Evolutionary conservation across 2,797 vertebrate species (phyloP).

Genomic region (Squalus acanthias): DNA sequence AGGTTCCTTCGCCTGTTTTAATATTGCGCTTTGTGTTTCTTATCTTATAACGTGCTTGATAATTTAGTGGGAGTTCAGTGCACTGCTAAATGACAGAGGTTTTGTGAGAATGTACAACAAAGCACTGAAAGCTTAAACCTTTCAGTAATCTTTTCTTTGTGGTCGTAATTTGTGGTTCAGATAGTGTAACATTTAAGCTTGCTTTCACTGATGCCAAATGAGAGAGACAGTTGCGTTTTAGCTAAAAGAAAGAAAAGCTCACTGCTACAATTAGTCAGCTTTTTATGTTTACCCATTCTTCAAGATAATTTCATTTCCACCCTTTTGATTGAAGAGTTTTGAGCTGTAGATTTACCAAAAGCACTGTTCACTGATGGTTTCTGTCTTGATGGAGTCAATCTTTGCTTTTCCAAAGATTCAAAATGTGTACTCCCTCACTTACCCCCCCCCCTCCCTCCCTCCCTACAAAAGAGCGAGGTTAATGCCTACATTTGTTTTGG

Average conservation of each 20-base stretch:
- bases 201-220: background rate
- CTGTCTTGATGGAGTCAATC: background rate
- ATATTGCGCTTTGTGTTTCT: background rate
- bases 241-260: background rate
- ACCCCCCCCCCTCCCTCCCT: too few species aligned
- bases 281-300: background rate
- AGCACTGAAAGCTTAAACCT: background rate
- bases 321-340: background rate
- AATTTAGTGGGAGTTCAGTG: background rate
- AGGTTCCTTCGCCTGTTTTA: background rate
- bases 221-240: background rate
- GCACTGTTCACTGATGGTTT: background rate
- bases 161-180: background rate
- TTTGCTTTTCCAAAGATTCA: background rate
- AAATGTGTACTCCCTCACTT: background rate
- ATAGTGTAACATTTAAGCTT: background rate
- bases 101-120: background rate
- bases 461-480: background rate
- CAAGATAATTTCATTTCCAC: slow-evolving; percentile 14
- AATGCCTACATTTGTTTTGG: background rate
- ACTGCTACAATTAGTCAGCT: background rate
- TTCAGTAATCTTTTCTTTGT: background rate
- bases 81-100: background rate
- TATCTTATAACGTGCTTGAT: background rate
- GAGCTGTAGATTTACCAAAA: background rate